Evolutionary conservation across 2,797 vertebrate genomes (phyloP), one percentile per base, ranked within the genome.

Genomic region (Glyptemys insculpta): DNA sequence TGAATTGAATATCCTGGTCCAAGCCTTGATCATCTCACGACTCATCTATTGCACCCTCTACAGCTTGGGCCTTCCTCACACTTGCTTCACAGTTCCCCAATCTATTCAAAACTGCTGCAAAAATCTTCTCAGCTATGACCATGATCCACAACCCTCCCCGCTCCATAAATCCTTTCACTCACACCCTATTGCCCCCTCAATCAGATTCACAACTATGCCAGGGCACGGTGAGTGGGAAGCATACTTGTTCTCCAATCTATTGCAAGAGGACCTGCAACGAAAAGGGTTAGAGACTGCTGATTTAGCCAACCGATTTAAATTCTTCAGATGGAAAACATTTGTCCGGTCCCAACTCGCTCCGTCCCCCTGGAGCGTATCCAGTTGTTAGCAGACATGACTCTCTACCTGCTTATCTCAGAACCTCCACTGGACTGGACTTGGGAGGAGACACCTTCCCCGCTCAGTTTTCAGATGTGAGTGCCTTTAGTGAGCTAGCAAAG

Each of bases 301-400:
- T 93, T 80, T 90, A 95, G 84, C 80, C 86, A 84, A 34, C 18
- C 25, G 74, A 79, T 16, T 57, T 31, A 50, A 57, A 0, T 4
- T 37, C 7, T 8, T 41, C 21, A 85, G 57, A 50, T 85, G 10
- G 83, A 47, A 65, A 85, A 3, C 27, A 53, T 68, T 88, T 89
- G 56, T 93, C 92, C 93, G 89, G 90, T 95, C 96, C 92, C 92
- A 93, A 72, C 81, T 83, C 88, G 95, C 96, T 85, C 95, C 83
- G 90, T 12, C 49, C 31, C 81, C 25, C 62, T 81, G 29, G 18
- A 56, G 23, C 8, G 31, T 81, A 87, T 92, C 83, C 78, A 86
- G 86, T 72, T 78, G 62, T 81, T 87, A 93, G 74, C 27, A 96
- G 85, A 86, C 7, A 47, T 79, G 49, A 19, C 0, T 54, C 44